These are phyloP conservation scores for Dryobotodes eremita DNA, from an alignment of 2,888 invertebrate species.

Conservation along the genomic window DNA sequence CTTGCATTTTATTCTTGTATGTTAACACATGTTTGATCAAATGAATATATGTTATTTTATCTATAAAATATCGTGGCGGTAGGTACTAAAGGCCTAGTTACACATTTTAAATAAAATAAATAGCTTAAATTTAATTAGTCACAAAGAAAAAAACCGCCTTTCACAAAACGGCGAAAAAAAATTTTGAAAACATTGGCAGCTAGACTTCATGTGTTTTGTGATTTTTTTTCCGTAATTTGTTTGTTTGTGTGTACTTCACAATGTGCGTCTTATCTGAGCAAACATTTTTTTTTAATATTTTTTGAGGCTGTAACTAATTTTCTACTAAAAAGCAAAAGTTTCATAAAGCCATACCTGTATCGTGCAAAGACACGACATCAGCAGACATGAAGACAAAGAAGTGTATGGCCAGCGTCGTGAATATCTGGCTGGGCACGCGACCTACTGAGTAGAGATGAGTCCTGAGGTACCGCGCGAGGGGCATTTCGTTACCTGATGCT, in stretches of 20 bases:
- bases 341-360: constrained; percentile 69
- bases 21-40: too few relatives aligned
- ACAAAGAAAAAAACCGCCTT: not conserved
- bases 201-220: not conserved
- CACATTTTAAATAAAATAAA: not conserved
- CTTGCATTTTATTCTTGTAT: too few relatives aligned
- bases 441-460: constrained; percentile 74
- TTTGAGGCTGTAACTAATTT: not conserved
- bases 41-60: too few relatives aligned
- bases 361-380: constrained; percentile 76
- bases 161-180: not conserved
- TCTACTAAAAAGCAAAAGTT: not conserved
- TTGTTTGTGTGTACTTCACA: not conserved
- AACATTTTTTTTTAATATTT: not conserved
- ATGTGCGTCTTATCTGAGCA: not conserved
- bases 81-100: too few relatives aligned
- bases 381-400: constrained; percentile 70
- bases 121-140: not conserved
- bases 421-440: constrained; percentile 66
- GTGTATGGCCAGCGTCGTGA: constrained; percentile 73
- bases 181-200: not conserved
- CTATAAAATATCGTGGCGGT: not conserved
- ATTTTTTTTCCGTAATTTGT: too few relatives aligned
- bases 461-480: constrained; percentile 69
- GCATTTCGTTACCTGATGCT: constrained; percentile 70